A percentile compares a stretch with the other conserved stretches of the same genome.
Conservation (phyloP, 2,888 invertebrate species). For the Orgyia antiqua region DNA sequence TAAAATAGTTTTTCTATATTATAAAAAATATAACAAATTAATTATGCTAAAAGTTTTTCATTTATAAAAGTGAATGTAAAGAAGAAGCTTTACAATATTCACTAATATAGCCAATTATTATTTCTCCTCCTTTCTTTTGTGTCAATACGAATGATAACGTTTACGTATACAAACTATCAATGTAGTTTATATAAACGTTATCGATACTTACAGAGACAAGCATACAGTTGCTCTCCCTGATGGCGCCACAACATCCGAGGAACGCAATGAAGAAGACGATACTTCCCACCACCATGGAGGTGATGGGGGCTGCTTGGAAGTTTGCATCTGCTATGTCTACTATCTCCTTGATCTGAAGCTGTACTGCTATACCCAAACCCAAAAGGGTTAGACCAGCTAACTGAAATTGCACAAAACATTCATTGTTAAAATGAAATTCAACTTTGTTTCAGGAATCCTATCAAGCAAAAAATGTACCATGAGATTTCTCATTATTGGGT, state of each 20-base stretch:
- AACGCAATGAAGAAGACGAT: constrained; percentile 88
- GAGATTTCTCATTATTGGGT: not conserved
- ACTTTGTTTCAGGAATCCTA: not conserved
- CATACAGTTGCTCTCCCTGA: constrained; percentile 92
- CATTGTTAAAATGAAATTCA: no score
- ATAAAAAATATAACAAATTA: no score
- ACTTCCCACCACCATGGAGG: constrained; percentile 82
- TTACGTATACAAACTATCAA: no score
- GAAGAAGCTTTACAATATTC: no score
- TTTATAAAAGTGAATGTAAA: no score
- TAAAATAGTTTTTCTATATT: no score
- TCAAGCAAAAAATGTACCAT: not conserved
- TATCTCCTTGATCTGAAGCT: constrained; percentile 72
- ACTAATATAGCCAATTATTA: no score
- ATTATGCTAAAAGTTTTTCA: no score
- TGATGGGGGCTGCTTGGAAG: constrained; percentile 75
- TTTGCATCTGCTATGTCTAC: constrained; percentile 50
- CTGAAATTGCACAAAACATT: constrained; percentile 61
- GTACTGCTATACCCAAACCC: constrained; percentile 80
- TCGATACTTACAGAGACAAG: constrained; percentile 85
- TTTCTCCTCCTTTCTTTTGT: no score
- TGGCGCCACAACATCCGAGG: constrained; percentile 93
- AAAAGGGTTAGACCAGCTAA: constrained; percentile 83
- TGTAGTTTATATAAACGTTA: no score
- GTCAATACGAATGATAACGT: no score